phyloP scores from a whole-genome alignment of 2,113 vertebrate species.

The Misgurnus anguillicaudatus region DNA sequence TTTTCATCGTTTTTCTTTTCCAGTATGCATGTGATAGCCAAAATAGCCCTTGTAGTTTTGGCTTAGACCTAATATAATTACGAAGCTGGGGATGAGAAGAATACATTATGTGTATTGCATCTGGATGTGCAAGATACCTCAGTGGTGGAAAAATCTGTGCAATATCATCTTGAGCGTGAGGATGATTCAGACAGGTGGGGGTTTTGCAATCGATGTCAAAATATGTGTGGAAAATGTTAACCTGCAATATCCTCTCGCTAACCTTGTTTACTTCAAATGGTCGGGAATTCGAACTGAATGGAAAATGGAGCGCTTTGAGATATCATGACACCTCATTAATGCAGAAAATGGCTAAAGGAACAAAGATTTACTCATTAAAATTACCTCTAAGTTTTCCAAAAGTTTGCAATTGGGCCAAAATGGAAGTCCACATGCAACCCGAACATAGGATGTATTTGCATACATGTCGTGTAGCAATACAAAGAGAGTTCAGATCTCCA shows the following conservation, averaged over 20 bases:
- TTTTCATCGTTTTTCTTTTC: not conserved
- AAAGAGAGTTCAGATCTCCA: not conserved
- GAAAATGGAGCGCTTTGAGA: too few relatives aligned
- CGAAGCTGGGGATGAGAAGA: not conserved
- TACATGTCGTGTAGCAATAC: not conserved
- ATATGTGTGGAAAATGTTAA: too few relatives aligned
- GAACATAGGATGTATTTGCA: not conserved
- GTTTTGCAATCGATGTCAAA: too few relatives aligned
- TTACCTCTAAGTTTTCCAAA: not conserved
- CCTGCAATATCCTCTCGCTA: too few relatives aligned
- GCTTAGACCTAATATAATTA: conserved; percentile 26
- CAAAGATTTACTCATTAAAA: not conserved
- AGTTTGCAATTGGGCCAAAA: not conserved
- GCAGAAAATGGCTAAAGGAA: not conserved
- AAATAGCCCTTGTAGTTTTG: conserved; percentile 10
- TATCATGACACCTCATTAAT: too few relatives aligned
- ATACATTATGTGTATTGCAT: not conserved
- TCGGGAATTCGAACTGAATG: too few relatives aligned
- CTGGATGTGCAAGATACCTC: not conserved
- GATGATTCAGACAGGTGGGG: not conserved
- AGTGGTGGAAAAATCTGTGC: not conserved
- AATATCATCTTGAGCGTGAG: not conserved
- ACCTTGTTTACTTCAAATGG: too few relatives aligned
- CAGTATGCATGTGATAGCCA: not conserved
- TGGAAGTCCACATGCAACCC: not conserved